A percentile compares a stretch with the other conserved stretches of the same genome.
Evolutionary conservation across 2,888 invertebrate species (phyloP).

Genomic region (Heterodera filipjevi): DNA sequence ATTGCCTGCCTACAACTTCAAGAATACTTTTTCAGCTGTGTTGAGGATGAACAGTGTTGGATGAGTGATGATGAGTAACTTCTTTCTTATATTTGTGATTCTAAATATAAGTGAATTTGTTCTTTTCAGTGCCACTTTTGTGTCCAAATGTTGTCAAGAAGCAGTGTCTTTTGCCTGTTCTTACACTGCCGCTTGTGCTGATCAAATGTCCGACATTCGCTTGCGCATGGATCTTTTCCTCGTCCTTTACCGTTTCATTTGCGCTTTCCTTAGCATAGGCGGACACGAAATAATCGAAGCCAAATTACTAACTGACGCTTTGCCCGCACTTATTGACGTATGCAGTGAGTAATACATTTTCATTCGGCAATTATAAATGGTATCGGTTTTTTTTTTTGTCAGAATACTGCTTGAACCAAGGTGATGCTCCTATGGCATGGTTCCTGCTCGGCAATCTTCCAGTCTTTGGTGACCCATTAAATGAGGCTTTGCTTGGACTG

Average conservation of each 20-base stretch:
- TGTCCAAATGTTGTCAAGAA: constrained; percentile 30
- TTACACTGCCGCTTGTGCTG: constrained; percentile 6
- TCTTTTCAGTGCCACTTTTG: constrained; percentile 32
- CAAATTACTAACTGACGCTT: background rate
- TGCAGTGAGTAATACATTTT: background rate
- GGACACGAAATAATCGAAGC: constrained; percentile 25
- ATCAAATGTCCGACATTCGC: background rate
- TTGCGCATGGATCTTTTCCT: constrained; percentile 26
- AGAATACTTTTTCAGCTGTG: constrained; percentile 34
- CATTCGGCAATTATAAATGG: too few relatives aligned
- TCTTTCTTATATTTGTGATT: background rate
- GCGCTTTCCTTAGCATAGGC: constrained; percentile 30
- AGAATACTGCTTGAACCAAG: constrained; percentile 7
- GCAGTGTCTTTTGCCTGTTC: constrained; percentile 32
- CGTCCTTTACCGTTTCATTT: constrained; percentile 29
- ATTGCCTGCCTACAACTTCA: constrained; percentile 29
- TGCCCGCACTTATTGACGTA: background rate
- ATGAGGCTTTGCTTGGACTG: background rate
- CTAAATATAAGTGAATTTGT: background rate
- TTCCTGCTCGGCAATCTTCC: background rate
- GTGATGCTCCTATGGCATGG: background rate
- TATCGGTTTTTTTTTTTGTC: too few relatives aligned
- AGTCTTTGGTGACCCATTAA: background rate
- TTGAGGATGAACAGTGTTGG: constrained; percentile 29
- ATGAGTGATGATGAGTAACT: constrained; percentile 28